Conservation (phyloP, 2,888 invertebrate genomes). For the Limnephilus marmoratus region DNA sequence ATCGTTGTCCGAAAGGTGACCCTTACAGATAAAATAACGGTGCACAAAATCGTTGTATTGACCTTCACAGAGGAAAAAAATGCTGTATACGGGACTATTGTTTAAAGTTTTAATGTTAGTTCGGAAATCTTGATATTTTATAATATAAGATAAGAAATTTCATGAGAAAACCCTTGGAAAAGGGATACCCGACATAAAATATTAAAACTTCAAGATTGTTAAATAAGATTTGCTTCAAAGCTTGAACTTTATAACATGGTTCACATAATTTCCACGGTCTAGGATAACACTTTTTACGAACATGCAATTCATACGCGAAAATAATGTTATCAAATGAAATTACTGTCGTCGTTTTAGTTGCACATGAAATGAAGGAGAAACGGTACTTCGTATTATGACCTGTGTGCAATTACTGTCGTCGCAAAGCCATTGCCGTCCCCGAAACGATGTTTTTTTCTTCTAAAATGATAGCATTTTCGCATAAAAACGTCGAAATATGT, state of each 20-base stretch:
- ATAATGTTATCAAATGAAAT: neutral
- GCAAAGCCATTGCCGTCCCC: neutral
- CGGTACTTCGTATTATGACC: neutral
- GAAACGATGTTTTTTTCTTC: neutral
- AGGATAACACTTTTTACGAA: neutral
- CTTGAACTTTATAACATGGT: neutral
- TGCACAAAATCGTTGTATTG: neutral
- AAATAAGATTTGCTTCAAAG: neutral
- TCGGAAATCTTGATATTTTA: neutral
- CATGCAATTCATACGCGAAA: neutral
- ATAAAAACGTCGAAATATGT: neutral
- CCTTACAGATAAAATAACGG: neutral
- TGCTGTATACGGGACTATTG: neutral
- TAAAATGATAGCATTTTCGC: constrained; percentile 3
- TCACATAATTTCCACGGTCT: neutral
- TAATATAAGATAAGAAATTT: neutral
- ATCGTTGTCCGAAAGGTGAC: neutral
- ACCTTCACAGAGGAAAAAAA: neutral
- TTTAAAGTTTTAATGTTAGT: too few relatives aligned
- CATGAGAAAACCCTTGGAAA: neutral
- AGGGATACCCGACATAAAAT: neutral
- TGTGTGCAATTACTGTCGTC: neutral
- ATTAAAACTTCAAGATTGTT: neutral
- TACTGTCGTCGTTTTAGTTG: neutral
- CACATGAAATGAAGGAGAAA: neutral